A percentile compares a stretch with the other conserved stretches of the same genome.
Conservation (phyloP, 2,888 invertebrate genomes). For the Eilema depressum region DNA sequence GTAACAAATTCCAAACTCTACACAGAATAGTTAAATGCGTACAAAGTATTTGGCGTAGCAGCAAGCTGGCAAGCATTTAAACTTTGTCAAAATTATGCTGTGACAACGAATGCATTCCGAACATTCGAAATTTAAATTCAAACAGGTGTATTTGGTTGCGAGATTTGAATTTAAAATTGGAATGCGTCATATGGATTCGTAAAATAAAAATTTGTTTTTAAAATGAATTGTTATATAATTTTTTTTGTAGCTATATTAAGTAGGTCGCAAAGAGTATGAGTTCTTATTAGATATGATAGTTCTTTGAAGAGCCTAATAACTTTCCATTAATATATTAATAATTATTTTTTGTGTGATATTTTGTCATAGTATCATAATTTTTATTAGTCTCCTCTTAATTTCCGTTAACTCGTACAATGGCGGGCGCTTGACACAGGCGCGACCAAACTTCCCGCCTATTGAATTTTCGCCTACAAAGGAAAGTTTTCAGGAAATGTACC, state of each 20-base stretch:
- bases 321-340: neutral
- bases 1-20: conserved; percentile 42
- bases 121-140: conserved; percentile 48
- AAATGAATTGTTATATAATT: conserved; percentile 3
- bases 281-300: neutral
- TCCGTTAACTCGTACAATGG: conserved; percentile 67
- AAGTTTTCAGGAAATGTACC: conserved; percentile 81
- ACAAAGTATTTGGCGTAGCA: conserved; percentile 25
- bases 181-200: conserved; percentile 21
- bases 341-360: neutral
- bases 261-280: neutral
- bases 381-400: conserved; percentile 63
- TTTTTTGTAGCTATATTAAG: neutral
- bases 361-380: conserved; percentile 34
- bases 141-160: conserved; percentile 49
- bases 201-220: conserved; percentile 14
- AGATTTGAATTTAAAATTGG: conserved; percentile 49
- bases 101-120: conserved; percentile 46
- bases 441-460: conserved; percentile 77
- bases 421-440: conserved; percentile 60
- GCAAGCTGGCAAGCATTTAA: conserved; percentile 33
- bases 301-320: neutral
- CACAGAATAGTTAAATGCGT: conserved; percentile 36
- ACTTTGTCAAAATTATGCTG: conserved; percentile 34
- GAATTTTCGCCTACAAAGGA: conserved; percentile 81